Conservation (phyloP, 2,113 vertebrate genomes). For the Eurypyga helias region DNA sequence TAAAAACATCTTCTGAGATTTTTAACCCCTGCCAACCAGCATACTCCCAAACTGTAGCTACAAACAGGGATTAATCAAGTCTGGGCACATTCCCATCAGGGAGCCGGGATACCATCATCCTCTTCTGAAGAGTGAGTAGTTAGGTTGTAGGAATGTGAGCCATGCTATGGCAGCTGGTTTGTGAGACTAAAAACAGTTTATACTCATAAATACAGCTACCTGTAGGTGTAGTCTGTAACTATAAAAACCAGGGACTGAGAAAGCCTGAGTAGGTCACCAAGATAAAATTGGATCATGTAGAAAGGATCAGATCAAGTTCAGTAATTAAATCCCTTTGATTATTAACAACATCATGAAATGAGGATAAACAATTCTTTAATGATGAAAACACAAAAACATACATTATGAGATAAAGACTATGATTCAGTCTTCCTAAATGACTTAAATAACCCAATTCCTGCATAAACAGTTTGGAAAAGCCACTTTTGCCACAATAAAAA, state of each 20-base stretch:
- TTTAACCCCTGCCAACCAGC: neutral
- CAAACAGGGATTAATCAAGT: neutral
- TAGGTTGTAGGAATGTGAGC: neutral
- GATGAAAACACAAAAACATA: neutral
- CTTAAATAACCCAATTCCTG: neutral
- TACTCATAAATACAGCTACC: neutral
- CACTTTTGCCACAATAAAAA: neutral
- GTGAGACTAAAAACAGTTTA: neutral
- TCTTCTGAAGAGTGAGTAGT: neutral
- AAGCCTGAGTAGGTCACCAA: neutral
- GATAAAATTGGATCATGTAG: neutral
- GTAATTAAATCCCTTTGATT: neutral
- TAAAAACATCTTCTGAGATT: neutral
- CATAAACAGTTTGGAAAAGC: neutral
- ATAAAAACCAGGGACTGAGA: neutral
- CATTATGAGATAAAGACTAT: neutral
- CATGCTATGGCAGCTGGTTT: neutral
- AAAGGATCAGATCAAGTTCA: neutral
- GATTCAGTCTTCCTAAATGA: neutral
- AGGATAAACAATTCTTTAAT: neutral
- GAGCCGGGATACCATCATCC: neutral
- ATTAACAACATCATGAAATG: neutral
- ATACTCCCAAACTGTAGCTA: neutral
- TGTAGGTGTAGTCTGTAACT: neutral
- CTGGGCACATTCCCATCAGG: neutral